These are phyloP conservation scores for Axis porcinus DNA, from an alignment of 2,113 vertebrate species.

Conservation along the genomic window DNA sequence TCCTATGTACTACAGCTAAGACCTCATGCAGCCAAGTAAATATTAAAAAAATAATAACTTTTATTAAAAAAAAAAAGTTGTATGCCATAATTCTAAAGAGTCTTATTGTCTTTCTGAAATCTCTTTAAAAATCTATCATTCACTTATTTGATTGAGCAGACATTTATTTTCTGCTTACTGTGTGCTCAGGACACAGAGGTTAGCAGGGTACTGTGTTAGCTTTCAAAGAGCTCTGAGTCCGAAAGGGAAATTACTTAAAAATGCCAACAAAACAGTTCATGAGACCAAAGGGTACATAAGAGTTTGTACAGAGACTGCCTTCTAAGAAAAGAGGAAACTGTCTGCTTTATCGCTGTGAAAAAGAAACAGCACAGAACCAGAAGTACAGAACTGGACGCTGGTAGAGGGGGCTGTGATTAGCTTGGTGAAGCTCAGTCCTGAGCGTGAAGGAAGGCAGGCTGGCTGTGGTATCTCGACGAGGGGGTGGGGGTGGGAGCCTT, in stretches of 20 bases:
- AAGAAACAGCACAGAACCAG: not conserved
- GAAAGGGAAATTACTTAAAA: not conserved
- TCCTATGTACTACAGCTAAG: not conserved
- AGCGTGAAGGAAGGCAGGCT: not conserved
- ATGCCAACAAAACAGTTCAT: not conserved
- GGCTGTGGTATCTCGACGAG: not conserved
- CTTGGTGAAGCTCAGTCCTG: not conserved
- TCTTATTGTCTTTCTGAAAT: not conserved
- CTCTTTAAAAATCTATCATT: not conserved
- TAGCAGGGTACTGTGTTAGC: not conserved
- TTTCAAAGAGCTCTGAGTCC: not conserved
- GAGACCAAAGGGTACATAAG: not conserved
- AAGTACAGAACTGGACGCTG: not conserved
- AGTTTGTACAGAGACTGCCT: not conserved
- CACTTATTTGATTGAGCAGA: not conserved
- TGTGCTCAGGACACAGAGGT: not conserved
- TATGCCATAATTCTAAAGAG: not conserved
- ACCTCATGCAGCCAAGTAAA: not conserved
- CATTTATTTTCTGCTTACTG: not conserved
- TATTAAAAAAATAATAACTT: not conserved
- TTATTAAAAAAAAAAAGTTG: not conserved
- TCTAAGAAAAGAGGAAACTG: slow-evolving; percentile 43
- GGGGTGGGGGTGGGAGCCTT: not conserved
- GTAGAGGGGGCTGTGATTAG: not conserved
- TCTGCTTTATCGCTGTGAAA: not conserved